Evolutionary conservation across 2,113 vertebrate genomes (phyloP).

Genomic region (Polypterus senegalus): DNA sequence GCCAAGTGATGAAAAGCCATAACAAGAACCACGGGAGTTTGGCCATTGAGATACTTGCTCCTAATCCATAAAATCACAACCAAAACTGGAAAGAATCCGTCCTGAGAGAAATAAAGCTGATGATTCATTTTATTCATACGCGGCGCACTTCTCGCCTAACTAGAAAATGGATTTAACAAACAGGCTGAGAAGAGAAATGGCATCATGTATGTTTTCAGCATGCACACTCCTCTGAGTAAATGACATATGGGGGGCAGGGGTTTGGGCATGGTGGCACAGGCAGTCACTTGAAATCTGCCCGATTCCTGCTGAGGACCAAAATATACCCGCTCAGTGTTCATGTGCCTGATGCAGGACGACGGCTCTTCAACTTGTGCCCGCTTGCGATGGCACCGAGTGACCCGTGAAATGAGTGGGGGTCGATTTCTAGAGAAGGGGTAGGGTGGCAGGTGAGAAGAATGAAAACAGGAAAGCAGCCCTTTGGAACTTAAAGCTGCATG

Average conservation of each 20-base stretch:
- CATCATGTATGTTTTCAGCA: conserved; percentile 2
- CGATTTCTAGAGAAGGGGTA: too few species aligned
- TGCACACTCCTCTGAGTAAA: not conserved
- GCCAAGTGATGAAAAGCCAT: conserved; percentile 26
- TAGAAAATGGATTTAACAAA: conserved; percentile 12
- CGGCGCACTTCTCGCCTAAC: not conserved
- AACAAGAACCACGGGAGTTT: too few species aligned
- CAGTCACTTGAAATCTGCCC: conserved; percentile 12
- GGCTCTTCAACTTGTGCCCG: too few species aligned
- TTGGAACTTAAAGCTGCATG: too few species aligned
- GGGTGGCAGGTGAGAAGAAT: too few species aligned
- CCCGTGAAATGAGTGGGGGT: too few species aligned
- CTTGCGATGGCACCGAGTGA: too few species aligned
- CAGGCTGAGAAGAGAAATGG: conserved; percentile 8
- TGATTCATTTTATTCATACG: not conserved
- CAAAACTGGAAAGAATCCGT: conserved; percentile 17
- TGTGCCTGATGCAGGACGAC: not conserved
- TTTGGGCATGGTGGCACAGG: too few species aligned
- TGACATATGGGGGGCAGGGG: too few species aligned
- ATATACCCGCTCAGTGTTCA: conserved; percentile 5
- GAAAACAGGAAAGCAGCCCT: too few species aligned
- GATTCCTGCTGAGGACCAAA: conserved; percentile 11
- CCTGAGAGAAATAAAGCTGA: conserved; percentile 21
- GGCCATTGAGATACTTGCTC: too few species aligned
- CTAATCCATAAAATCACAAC: too few species aligned